Evolutionary conservation across 2,113 vertebrate species (phyloP).

Genomic region (Oenanthe melanoleuca): DNA sequence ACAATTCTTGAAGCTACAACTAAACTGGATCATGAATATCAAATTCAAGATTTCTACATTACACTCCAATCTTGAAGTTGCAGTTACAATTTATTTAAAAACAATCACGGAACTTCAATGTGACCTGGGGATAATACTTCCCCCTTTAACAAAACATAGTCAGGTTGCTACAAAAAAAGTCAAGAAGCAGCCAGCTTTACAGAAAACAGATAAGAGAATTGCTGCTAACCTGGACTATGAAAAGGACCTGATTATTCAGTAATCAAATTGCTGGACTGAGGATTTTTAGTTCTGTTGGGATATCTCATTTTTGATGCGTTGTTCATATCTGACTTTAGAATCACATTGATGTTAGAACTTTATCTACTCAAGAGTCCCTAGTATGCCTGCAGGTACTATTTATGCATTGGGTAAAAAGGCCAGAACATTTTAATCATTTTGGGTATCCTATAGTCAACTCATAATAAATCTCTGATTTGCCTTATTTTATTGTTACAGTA

Average conservation of each 20-base stretch:
- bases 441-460: background rate
- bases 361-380: background rate
- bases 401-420: fast-evolving
- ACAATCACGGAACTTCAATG: background rate
- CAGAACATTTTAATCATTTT: background rate
- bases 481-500: background rate
- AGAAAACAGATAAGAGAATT: background rate
- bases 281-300: background rate
- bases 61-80: background rate
- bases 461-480: background rate
- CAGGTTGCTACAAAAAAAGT: background rate
- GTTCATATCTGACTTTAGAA: background rate
- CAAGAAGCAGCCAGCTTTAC: background rate
- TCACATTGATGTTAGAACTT: background rate
- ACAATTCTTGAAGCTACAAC: background rate
- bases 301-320: background rate
- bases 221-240: background rate
- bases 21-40: background rate
- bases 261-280: background rate
- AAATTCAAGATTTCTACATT: background rate
- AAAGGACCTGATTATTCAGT: background rate
- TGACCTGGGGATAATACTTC: background rate
- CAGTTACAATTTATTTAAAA: background rate
- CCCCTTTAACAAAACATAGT: background rate
- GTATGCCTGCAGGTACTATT: background rate